Conservation (phyloP, 2,888 invertebrate genomes). For the Eudasyphora cyanicolor region DNA sequence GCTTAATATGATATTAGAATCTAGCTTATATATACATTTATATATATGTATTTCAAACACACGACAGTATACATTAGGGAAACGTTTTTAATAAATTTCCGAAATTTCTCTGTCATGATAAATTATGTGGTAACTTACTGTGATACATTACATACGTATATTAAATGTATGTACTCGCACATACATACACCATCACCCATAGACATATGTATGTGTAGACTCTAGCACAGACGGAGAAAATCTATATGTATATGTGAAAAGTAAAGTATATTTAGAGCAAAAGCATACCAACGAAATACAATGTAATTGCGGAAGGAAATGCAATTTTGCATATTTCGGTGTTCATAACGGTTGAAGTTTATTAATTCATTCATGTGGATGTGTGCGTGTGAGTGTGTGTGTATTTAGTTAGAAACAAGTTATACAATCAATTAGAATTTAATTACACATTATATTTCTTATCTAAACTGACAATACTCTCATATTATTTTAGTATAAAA, state of each 20-base stretch:
- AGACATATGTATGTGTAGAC: neutral
- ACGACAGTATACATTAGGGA: neutral
- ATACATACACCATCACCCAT: neutral
- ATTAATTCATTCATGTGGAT: neutral
- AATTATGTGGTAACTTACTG: conserved; percentile 9
- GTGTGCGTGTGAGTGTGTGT: neutral
- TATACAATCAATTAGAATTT: neutral
- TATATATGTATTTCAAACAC: neutral
- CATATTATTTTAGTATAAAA: neutral
- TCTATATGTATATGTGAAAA: neutral
- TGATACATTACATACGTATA: neutral
- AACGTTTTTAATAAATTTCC: conserved; percentile 23
- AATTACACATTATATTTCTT: neutral
- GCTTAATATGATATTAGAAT: conserved; percentile 8
- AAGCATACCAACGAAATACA: neutral
- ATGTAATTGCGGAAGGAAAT: neutral
- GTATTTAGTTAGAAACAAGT: neutral
- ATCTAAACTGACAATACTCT: neutral
- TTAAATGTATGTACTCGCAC: neutral
- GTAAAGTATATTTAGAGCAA: neutral
- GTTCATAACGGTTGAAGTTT: neutral
- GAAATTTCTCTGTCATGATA: conserved; percentile 8
- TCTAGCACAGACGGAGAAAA: neutral
- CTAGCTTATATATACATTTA: neutral
- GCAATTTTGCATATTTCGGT: neutral